Evolutionary conservation across 2,888 invertebrate species (phyloP), one percentile per base, ranked within the genome.

Genomic region (Tetheella fluctuosa): DNA sequence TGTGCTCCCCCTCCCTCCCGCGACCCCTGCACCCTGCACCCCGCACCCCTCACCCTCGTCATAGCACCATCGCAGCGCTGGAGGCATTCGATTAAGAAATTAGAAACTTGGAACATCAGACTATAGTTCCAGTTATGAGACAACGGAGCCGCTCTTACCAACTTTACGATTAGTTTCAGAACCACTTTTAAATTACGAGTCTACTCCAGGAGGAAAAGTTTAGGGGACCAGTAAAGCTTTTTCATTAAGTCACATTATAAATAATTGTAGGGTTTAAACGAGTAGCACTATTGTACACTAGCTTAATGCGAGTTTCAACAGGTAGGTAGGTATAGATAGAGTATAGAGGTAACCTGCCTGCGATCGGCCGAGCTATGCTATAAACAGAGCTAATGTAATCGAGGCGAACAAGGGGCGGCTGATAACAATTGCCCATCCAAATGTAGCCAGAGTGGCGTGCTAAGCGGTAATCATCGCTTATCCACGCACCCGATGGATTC

Each of bases 381-480:
- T 34, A 20, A 48, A 48, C 48, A 48, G 20, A 48, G 10, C 7
- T 20, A 48, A 48, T 48, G 20, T 10, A 20, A 48, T 48, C 20
- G 48, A 48, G 10, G 48, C 20, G 48, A 20, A 48, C 48, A 48
- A 20, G 48, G 48, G 48, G 17, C 48, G 13, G 53, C n/a, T 28
- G 25, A 53, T 53, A 53, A 28, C 28, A 53, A 53, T 53, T 28
- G 20, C n/a, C 53, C 28, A 53, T 28, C 53, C 53, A 53, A 53
- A 53, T 53, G 53, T 53, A 28, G 15, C 62, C 71, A 74, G 67
- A 71, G 71, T 69, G 73, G 71, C 74, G 74, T 79, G 77, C 77
- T 83, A 84, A 88, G 79, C 81, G 81, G 77, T 82, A 85, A 85
- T 85, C 83, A 83, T 70, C 69, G 74, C 78, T 83, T 85, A 86